phyloP scores from a whole-genome alignment of 2,113 vertebrate species.

The Greenwoodochromis staneri region DNA sequence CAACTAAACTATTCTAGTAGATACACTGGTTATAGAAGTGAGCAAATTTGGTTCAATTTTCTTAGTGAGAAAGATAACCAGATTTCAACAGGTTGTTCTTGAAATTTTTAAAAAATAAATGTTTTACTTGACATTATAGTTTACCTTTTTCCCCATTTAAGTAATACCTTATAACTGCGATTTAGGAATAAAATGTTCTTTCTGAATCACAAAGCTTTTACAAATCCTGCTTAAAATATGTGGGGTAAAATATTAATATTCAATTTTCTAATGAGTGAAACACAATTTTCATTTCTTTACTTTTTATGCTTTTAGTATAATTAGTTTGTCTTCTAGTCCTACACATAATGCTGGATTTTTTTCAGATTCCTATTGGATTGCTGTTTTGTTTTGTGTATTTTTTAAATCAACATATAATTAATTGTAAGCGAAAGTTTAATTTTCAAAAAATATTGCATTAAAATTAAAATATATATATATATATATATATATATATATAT shows the following conservation, averaged over 20 bases:
- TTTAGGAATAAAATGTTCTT: neutral
- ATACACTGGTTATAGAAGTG: neutral
- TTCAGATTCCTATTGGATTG: neutral
- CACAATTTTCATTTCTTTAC: neutral
- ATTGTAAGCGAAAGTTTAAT: neutral
- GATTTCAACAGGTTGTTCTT: neutral
- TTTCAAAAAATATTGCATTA: neutral
- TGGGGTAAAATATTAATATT: neutral
- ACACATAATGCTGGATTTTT: neutral
- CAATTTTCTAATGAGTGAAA: neutral
- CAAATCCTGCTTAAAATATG: neutral
- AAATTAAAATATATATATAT: neutral
- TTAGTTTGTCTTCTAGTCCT: neutral
- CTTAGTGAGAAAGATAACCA: neutral
- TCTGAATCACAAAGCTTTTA: neutral
- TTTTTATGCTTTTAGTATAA: neutral
- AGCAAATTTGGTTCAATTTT: neutral
- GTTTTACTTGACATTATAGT: neutral
- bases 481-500: neutral
- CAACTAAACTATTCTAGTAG: neutral
- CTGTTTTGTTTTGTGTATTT: neutral
- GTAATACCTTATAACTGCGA: neutral
- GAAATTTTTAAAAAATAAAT: neutral
- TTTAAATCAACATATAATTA: neutral
- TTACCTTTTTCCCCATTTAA: neutral